Evolutionary conservation across 2,888 invertebrate genomes (phyloP), one percentile per base, ranked within the genome.

Genomic region (Scrobipalpa atriplicella): DNA sequence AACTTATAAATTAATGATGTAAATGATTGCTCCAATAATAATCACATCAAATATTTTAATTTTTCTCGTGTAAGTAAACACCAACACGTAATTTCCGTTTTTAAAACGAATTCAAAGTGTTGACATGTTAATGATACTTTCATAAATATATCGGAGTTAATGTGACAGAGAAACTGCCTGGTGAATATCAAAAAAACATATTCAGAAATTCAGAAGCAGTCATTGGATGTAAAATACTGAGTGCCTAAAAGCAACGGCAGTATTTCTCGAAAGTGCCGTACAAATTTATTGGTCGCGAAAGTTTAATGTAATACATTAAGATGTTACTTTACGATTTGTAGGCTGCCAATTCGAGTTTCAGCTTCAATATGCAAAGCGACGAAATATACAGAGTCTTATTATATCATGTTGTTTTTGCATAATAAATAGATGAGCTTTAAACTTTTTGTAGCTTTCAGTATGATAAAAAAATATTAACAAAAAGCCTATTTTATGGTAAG

Each of bases 211-310:
- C 58, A 29, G 58, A 58, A 58, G 58, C 58, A 58, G 36, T 38
- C 58, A 7, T 58, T 58, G 38, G 38, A 58, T 58, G 13, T 56
- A 16, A 58, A 58, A 58, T 58, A 58, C 58, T 16, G 38, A n/a
- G n/a, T 16, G 58, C 58, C 36, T 58, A 58, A 58, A 58, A 58
- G 58, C 38, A 58, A 38, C n/a, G 58, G 29, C 19, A 10, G 54
- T 58, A 16, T 58, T 58, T 58, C 58, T 58, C 10, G 58, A 36
- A 58, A 58, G 58, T 58, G 58, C 58, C 16, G 58, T n/a, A 36
- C 58, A 58, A 58, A 58, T 58, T 58, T 58, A 58, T 58, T 16
- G 58, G 58, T 58, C 58, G 58, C 58, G 58, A 58, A 58, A 58
- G 58, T 58, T 58, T 58, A 58, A 58, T 58, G 38, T 58, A 58